A percentile compares a stretch with the other conserved stretches of the same genome.
Conservation (phyloP, 1,140 invertebrate species). For the Caenorhabditis brenneri region DNA sequence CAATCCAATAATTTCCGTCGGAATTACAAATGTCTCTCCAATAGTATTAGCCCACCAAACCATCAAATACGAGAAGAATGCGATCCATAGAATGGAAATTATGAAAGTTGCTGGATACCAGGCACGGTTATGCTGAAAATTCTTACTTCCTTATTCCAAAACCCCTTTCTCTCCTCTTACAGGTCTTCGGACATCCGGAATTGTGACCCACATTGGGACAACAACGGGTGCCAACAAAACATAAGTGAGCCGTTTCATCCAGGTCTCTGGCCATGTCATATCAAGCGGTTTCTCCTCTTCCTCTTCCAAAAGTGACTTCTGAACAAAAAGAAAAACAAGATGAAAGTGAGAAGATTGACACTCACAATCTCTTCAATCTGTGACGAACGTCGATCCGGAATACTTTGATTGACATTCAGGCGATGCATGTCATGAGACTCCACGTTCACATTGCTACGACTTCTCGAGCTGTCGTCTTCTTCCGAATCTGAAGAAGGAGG, state of each 20-base stretch:
- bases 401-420: conserved; percentile 20
- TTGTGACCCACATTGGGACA: conserved; percentile 90
- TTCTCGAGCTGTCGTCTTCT: conserved; percentile 36
- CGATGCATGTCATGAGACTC: conserved; percentile 32
- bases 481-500: conserved; percentile 7
- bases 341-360: background rate
- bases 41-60: conserved; percentile 73
- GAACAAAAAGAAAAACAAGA: conserved; percentile 11
- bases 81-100: conserved; percentile 82
- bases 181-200: conserved; percentile 89
- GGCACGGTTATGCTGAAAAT: conserved; percentile 80
- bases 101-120: conserved; percentile 89
- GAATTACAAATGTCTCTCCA: conserved; percentile 72
- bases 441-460: conserved; percentile 21
- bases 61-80: conserved; percentile 71
- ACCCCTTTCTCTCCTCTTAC: conserved; percentile 73
- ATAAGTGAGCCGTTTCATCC: conserved; percentile 84
- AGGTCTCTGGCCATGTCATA: conserved; percentile 77
- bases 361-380: conserved; percentile 56
- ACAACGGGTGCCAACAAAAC: conserved; percentile 89
- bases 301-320: conserved; percentile 67
- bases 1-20: conserved; percentile 72
- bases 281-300: conserved; percentile 75
- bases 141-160: background rate
- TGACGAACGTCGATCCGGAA: conserved; percentile 33